Evolutionary conservation across 2,888 invertebrate species (phyloP), one percentile per base, ranked within the genome.

Genomic region (Synanthedon andrenaeformis): DNA sequence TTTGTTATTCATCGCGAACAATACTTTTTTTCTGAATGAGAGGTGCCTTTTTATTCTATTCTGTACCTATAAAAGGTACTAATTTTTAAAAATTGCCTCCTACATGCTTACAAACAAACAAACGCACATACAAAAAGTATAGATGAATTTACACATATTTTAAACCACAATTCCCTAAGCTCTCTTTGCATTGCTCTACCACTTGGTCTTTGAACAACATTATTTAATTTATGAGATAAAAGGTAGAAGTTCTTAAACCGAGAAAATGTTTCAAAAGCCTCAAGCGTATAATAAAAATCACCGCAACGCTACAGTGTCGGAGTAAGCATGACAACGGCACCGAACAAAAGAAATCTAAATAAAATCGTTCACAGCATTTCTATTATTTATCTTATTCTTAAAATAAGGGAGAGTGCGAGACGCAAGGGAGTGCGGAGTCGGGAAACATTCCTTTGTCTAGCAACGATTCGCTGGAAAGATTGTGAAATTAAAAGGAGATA

Each of bases 311-410:
- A 14, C 10, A 12, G 45, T 45, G 45, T 45, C 45, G 6, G 14
- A 14, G 14, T 14, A 45, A 12, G 13, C 14, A 12, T 8, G 45
- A 45, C 49, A 49, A 19, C 8, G 49, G 49, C 11, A 19, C 59
- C 55, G 61, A 65, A 70, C 70, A 73, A 73, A 23, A 67, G 66
- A 63, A 68, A 64, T 64, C 66, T 59, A 64, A 72, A 76, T 71
- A 69, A 75, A 76, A 77, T 72, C 56, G 60, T 66, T 67, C 64
- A 57, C 59, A 56, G 61, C 66, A 67, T 59, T 58, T 73, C 57
- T 71, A 74, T 72, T 74, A 77, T 77, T 76, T 70, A 77, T 63
- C 8, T 49, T 45, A 45, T 13, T 45, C 45, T 14, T 45, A 45
- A 13, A 45, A 14, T 45, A 45, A 14, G 45, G 45, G 45, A n/a